A percentile compares a stretch with the other conserved stretches of the same genome.
Evolutionary conservation across 2,797 vertebrate species (phyloP).

Genomic region (Lophius americanus): DNA sequence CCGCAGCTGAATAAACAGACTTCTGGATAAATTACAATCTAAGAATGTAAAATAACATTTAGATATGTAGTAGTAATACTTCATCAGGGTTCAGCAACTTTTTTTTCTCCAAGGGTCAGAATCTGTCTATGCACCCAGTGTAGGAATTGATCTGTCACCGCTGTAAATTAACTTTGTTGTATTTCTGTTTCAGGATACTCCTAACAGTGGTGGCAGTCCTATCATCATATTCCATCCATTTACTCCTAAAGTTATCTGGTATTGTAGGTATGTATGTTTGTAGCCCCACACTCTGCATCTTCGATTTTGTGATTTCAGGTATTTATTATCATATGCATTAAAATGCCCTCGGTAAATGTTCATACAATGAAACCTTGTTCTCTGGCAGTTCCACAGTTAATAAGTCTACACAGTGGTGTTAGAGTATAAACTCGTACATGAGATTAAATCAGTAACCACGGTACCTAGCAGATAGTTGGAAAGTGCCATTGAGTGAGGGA

Average conservation of each 20-base stretch:
- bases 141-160: background rate
- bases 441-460: background rate
- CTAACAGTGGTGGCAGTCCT: slow-evolving; percentile 91
- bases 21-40: too few species aligned
- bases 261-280: slow-evolving; percentile 79
- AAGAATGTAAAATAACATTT: too few species aligned
- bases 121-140: too few species aligned
- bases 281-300: background rate
- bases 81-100: too few species aligned
- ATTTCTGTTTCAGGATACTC: slow-evolving; percentile 84
- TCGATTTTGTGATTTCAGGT: background rate
- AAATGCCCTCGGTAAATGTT: background rate
- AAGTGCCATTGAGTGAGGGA: too few species aligned
- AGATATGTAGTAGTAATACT: too few species aligned
- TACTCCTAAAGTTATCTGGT: slow-evolving; percentile 95
- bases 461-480: background rate
- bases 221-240: slow-evolving; percentile 96
- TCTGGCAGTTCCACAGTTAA: background rate
- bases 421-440: background rate
- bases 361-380: background rate
- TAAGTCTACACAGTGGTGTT: background rate
- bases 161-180: background rate
- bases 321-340: background rate
- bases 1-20: background rate
- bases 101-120: too few species aligned